These are phyloP conservation scores for Actinia equina DNA, from an alignment of 64 coral and sea anemone genomes.

Conservation along the genomic window DNA sequence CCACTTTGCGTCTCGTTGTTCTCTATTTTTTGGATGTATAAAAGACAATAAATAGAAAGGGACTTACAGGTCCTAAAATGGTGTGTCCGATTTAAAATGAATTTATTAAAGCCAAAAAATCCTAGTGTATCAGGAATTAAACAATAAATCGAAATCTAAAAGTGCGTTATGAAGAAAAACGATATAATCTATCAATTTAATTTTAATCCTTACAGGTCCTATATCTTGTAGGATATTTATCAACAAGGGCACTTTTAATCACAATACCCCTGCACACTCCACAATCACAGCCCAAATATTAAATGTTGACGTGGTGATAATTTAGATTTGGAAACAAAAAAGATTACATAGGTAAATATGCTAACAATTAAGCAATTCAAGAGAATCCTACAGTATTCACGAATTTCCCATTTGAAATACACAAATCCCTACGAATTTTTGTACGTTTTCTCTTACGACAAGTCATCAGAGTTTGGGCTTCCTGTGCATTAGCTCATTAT, in stretches of 20 bases:
- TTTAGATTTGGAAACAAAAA: neutral
- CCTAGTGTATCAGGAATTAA: neutral
- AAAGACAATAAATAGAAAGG: neutral
- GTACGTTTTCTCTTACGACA: neutral
- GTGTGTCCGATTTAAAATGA: neutral
- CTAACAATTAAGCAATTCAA: no score
- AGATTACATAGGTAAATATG: no score
- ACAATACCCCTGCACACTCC: neutral
- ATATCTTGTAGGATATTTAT: neutral
- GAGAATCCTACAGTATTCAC: no score
- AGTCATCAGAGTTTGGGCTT: neutral
- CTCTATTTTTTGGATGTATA: neutral
- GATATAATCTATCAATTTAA: neutral
- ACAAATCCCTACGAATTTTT: neutral
- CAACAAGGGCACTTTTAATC: neutral
- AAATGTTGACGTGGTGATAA: neutral
- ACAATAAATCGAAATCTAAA: neutral
- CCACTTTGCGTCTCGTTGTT: neutral
- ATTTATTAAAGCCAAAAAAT: neutral
- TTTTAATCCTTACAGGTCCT: neutral
- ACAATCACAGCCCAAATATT: neutral
- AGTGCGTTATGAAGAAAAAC: neutral
- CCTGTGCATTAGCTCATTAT: neutral
- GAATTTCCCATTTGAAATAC: neutral
- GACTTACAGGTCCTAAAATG: neutral